Base-by-base conservation (phyloP, 2,888 invertebrate genomes). In the Phalangium opilio region DNA sequence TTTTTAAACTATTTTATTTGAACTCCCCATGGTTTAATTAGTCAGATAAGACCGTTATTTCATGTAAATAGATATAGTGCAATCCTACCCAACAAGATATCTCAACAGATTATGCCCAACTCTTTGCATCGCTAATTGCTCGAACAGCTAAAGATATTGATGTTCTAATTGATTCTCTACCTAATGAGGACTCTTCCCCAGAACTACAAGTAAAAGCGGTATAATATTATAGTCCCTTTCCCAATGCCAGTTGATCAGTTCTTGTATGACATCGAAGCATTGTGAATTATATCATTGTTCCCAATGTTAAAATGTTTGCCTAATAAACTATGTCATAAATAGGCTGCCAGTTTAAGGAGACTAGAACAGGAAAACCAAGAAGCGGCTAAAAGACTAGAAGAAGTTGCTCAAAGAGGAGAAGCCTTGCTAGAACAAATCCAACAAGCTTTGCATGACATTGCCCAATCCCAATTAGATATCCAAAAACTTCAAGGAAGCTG, bases 131-230 rank as follows among this genome's bases (percentile, higher is more conserved):
- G 2, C 68, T 93, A 49, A 96, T 98, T 59, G 87, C 95, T 0
- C 75, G 91, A 50, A 91, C 91, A 65, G 93, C 95, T 0, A 95
- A 93, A 67, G 96, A 98, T 65, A 96, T 98, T 52, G 96, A 98
- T 63, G 85, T 87, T 0, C 69, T 96, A 2, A 93, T 96, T 51
- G 93, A 95, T 62, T 91, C 91, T 1, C 67, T 96, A 39, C 95
- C 95, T 0, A 89, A 84, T 64, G 93, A 93, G 63, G 95, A 95
- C 60, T 87, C 85, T 39, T 89, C 90, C 0, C 80, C 83, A n/a
- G 90, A 93, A 64, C 69, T 91, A 10, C 93, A 93, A 69, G 85
- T 84, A 49, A 41, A 36, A 15, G 27, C 27, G 27, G 27, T 27
- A 27, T 27, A 27, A 27, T 27, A n/a, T n/a, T n/a, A 27, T 27